A percentile compares a stretch with the other conserved stretches of the same genome.
Conservation (phyloP, 2,888 invertebrate species). For the Cephus nigrinus region DNA sequence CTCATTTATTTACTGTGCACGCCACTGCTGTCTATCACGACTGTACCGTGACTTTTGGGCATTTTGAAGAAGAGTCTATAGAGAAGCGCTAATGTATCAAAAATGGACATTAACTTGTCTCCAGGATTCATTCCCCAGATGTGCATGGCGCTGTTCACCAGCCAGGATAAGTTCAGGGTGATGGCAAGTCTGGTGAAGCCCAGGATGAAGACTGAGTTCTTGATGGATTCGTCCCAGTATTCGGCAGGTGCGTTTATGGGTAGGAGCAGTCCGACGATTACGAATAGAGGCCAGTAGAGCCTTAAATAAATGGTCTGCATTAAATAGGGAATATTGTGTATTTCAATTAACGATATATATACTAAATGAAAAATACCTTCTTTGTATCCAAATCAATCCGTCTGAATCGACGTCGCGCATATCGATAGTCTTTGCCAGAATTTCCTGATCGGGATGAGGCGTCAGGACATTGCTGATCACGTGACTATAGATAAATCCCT, state of each 20-base stretch:
- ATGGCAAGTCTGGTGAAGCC: conserved; percentile 78
- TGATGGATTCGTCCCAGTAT: conserved; percentile 80
- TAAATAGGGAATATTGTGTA: conserved; percentile 7
- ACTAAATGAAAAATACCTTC: conserved; percentile 69
- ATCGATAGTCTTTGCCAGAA: conserved; percentile 76
- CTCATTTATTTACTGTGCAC: conserved; percentile 26
- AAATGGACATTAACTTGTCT: conserved; percentile 74
- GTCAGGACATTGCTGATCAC: conserved; percentile 77
- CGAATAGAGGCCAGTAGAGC: conserved; percentile 77
- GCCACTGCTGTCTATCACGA: conserved; percentile 49
- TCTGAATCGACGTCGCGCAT: conserved; percentile 84
- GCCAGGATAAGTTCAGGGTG: conserved; percentile 75
- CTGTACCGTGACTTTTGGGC: conserved; percentile 56
- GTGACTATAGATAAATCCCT: conserved; percentile 86
- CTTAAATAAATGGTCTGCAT: conserved; percentile 65
- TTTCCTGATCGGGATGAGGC: conserved; percentile 75
- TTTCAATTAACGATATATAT: background rate
- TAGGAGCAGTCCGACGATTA: conserved; percentile 74
- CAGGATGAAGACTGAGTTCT: conserved; percentile 73
- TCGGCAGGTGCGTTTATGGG: conserved; percentile 83
- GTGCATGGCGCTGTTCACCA: conserved; percentile 78
- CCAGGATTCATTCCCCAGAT: conserved; percentile 79
- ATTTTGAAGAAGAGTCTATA: conserved; percentile 51
- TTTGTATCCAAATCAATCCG: conserved; percentile 83
- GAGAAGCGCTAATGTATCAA: conserved; percentile 43